Evolutionary conservation across 2,797 vertebrate genomes (phyloP).

Genomic region (Buphagus erythrorhynchus): DNA sequence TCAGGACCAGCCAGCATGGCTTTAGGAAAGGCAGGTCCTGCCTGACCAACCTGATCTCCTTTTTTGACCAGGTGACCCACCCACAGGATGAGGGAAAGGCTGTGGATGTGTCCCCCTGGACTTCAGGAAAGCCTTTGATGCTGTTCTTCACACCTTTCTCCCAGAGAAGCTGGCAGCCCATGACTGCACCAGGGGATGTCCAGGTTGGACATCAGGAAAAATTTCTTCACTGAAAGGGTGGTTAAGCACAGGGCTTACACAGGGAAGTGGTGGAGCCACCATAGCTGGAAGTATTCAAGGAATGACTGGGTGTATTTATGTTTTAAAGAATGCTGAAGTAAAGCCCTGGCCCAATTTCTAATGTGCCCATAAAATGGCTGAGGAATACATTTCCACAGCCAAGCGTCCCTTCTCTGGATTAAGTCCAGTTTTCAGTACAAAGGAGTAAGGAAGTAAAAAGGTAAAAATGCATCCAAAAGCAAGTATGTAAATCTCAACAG

Average conservation of each 20-base stretch:
- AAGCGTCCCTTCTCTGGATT: neutral
- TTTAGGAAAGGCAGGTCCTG: neutral
- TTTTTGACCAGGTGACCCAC: neutral
- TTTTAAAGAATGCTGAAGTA: neutral
- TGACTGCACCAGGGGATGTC: neutral
- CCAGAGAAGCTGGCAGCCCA: neutral
- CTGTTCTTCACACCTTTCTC: neutral
- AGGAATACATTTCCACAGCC: neutral
- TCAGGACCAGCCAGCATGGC: neutral
- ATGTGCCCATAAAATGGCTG: neutral
- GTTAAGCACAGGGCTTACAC: neutral
- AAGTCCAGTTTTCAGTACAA: neutral
- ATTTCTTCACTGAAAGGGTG: neutral
- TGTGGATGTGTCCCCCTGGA: neutral
- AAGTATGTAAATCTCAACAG: neutral
- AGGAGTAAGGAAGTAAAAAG: neutral
- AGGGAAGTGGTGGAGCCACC: neutral
- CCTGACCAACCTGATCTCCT: neutral
- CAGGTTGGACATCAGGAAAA: neutral
- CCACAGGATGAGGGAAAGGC: neutral
- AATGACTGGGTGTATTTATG: neutral
- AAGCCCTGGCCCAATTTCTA: neutral
- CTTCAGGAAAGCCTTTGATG: too few relatives aligned
- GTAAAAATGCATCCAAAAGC: neutral
- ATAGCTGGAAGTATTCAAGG: neutral